Conservation (phyloP, 1,140 invertebrate species). For the Papilio aristodemus region DNA sequence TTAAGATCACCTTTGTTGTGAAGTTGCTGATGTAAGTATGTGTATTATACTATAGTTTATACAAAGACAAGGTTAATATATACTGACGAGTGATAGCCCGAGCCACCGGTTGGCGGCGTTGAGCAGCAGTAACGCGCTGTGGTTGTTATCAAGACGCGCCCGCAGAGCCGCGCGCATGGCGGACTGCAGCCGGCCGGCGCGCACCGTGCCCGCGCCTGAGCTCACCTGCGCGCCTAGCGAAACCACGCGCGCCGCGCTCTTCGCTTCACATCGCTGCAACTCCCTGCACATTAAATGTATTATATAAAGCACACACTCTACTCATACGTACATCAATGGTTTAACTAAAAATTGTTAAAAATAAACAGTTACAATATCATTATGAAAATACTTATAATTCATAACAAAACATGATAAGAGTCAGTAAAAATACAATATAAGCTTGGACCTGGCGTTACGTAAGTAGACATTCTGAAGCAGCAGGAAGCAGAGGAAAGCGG, state of each 20-base stretch:
- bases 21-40: too few species aligned
- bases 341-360: too few species aligned
- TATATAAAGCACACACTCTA: too few species aligned
- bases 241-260: conserved; percentile 86
- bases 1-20: background rate
- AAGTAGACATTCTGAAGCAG: conserved; percentile 87
- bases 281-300: conserved; percentile 77
- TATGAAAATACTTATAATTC: too few species aligned
- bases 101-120: conserved; percentile 92
- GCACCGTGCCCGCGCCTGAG: conserved; percentile 84
- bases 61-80: background rate
- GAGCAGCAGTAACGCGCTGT: conserved; percentile 87
- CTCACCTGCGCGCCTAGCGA: conserved; percentile 87
- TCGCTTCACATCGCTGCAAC: conserved; percentile 85
- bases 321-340: too few species aligned
- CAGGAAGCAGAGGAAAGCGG: conserved; percentile 85
- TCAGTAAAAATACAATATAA: background rate
- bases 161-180: conserved; percentile 85
- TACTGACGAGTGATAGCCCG: conserved; percentile 85
- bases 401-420: too few species aligned
- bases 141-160: conserved; percentile 86
- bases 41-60: too few species aligned
- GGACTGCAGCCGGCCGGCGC: conserved; percentile 85
- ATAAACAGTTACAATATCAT: too few species aligned
- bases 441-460: conserved; percentile 84